Base-by-base conservation (phyloP, 2,797 vertebrate species). In the Hippopotamyrus pictus region DNA sequence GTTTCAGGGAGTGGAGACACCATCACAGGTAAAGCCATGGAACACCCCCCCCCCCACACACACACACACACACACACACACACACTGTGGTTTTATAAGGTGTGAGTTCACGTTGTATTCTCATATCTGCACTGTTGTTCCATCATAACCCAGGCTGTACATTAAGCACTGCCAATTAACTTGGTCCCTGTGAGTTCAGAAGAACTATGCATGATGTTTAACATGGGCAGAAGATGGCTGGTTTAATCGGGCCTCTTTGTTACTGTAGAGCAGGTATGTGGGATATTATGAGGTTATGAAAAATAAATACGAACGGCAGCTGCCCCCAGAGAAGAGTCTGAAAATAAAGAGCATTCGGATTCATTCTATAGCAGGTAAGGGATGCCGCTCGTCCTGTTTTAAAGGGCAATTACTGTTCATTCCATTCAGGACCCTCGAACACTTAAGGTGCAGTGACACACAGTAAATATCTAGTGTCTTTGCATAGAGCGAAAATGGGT, bases 1-100 rank as follows among this genome's bases (percentile, higher is more conserved):
- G 92, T 99, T 97, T 91, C 98, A 99, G 91, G 98, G 98, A 88
- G 97, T 99, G 90, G 99, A 99, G 95, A 99, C 98, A 17, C 99
- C 98, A 3, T 99, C 99, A 86, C 99, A 99, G 96, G 99, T 99
- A 92, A 93, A 46, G 3, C 3, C 14, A 4, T 9, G 62, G 62
- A 69, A 29, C 59, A 9, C 19, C 22, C 59, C 3, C 59, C 2
- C 57, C 7, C 57, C 7, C 19, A 57, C 54, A 57, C 19, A 59
- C 54, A 22, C 54, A 8, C 57, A 8, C 37, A 51, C 48, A 44
- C 41, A 44, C 51, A 54, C 53, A 54, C 17, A 22, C 54, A 3
- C 54, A 22, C 54, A 22, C 54, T 4, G 33, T 1, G 4, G 5
- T 29, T 79, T 79, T 65, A 22, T 9, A 65, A 29, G 8, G 62